These are phyloP conservation scores for Mustela lutreola DNA, from an alignment of 2,113 vertebrate species.

Conservation along the genomic window DNA sequence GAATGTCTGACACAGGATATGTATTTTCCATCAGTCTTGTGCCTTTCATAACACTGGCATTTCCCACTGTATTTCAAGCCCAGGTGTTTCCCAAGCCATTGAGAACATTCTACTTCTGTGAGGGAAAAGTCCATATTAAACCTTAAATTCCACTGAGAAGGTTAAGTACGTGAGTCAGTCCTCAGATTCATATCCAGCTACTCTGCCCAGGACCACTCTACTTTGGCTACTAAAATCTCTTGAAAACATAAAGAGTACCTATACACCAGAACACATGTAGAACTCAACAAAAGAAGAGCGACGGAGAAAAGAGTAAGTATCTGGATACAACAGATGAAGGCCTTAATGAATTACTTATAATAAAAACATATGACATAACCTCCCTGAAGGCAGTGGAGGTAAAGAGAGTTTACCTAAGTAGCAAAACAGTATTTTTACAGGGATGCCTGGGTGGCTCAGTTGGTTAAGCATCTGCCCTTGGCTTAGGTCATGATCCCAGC, in stretches of 20 bases:
- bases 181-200: conserved; percentile 14
- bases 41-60: conserved; percentile 46
- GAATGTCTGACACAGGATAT: not conserved
- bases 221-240: conserved; percentile 16
- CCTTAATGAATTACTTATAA: not conserved
- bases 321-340: conserved; percentile 2
- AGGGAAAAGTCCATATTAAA: conserved; percentile 11
- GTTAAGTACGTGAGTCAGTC: conserved; percentile 18
- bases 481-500: not conserved
- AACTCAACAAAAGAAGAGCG: not conserved
- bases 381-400: not conserved
- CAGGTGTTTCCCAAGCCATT: conserved; percentile 52
- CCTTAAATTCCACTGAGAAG: not conserved
- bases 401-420: not conserved
- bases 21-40: not conserved
- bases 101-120: conserved; percentile 23
- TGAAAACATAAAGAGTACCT: not conserved
- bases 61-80: conserved; percentile 7
- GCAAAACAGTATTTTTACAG: not conserved
- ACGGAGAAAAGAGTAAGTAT: not conserved
- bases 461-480: not conserved
- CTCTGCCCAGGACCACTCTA: not conserved
- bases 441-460: not conserved
- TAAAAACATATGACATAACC: not conserved
- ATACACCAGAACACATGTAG: not conserved